phyloP scores from a whole-genome alignment of 2,797 vertebrate genomes.

The Poecilia gillii region DNA sequence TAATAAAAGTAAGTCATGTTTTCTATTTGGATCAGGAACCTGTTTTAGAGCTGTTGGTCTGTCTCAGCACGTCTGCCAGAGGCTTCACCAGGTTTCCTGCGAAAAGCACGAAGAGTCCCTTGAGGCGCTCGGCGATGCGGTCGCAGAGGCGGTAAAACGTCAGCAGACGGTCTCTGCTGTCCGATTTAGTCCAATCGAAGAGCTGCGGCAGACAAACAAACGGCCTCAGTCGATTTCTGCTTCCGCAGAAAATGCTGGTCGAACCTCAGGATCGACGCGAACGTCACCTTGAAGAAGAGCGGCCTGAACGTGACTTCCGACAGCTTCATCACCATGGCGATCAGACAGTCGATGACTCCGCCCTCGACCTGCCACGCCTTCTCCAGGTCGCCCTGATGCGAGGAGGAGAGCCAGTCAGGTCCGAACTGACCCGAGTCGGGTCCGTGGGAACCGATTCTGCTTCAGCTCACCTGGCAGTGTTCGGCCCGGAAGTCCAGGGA shows the following conservation, averaged over 20 bases:
- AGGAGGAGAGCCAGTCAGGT: background rate
- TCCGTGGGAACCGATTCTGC: background rate
- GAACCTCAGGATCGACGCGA: background rate
- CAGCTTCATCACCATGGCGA: conserved; percentile 95
- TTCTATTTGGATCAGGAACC: conserved; percentile 28
- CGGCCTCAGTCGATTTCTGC: background rate
- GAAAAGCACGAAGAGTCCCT: conserved; percentile 93
- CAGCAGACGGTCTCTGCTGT: conserved; percentile 84
- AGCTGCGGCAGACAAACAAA: conserved; percentile 77
- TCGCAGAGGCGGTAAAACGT: conserved; percentile 90
- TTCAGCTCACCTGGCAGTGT: conserved; percentile 81
- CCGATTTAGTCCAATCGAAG: conserved; percentile 92
- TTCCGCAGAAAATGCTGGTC: background rate
- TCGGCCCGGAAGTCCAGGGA: conserved; percentile 89
- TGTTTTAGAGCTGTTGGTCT: conserved; percentile 81
- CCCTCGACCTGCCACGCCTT: conserved; percentile 84
- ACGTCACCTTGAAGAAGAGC: conserved; percentile 92
- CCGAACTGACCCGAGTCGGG: background rate
- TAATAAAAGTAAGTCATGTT: background rate
- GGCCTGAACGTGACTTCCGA: conserved; percentile 95
- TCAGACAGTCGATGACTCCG: conserved; percentile 86
- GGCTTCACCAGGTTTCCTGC: conserved; percentile 93
- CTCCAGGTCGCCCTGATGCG: conserved; percentile 83
- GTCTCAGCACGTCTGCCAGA: conserved; percentile 85
- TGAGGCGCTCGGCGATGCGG: conserved; percentile 87